A percentile compares a stretch with the other conserved stretches of the same genome.
Conservation (phyloP, 2,888 invertebrate species). For the Phyto melanocephala region DNA sequence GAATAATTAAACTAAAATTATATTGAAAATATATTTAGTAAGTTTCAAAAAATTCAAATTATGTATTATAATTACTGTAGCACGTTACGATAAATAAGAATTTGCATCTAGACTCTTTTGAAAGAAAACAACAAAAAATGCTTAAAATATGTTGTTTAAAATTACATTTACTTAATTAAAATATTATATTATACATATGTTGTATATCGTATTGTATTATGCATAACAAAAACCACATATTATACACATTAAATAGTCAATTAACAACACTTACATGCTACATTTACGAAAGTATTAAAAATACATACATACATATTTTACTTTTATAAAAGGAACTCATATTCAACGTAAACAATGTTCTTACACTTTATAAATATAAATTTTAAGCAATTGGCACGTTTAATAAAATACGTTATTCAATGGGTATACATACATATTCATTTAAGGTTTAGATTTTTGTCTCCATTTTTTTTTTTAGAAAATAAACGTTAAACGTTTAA, state of each 20-base stretch:
- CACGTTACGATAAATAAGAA: slow-evolving; percentile 5
- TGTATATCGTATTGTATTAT: slow-evolving; percentile 30
- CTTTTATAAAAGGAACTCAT: too few relatives aligned
- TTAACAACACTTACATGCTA: slow-evolving; percentile 45
- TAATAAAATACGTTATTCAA: too few relatives aligned
- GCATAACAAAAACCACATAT: slow-evolving; percentile 4
- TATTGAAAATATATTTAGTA: neutral
- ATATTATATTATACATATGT: neutral
- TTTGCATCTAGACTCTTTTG: slow-evolving; percentile 23
- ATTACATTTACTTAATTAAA: slow-evolving; percentile 22
- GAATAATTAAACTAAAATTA: slow-evolving; percentile 31
- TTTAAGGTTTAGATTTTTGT: too few relatives aligned
- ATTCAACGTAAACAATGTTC: too few relatives aligned
- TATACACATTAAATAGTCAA: slow-evolving; percentile 51
- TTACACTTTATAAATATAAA: too few relatives aligned
- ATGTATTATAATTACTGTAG: slow-evolving; percentile 1
- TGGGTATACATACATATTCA: too few relatives aligned
- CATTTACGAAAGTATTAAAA: neutral
- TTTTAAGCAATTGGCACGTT: too few relatives aligned
- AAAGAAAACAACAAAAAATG: neutral
- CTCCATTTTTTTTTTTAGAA: too few relatives aligned
- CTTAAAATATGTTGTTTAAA: slow-evolving; percentile 28
- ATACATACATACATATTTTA: too few relatives aligned
- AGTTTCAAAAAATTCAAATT: slow-evolving; percentile 23
- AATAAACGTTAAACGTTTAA: too few relatives aligned